Evolutionary conservation across 2,113 vertebrate species (phyloP).

Genomic region (Muntiacus reevesi): DNA sequence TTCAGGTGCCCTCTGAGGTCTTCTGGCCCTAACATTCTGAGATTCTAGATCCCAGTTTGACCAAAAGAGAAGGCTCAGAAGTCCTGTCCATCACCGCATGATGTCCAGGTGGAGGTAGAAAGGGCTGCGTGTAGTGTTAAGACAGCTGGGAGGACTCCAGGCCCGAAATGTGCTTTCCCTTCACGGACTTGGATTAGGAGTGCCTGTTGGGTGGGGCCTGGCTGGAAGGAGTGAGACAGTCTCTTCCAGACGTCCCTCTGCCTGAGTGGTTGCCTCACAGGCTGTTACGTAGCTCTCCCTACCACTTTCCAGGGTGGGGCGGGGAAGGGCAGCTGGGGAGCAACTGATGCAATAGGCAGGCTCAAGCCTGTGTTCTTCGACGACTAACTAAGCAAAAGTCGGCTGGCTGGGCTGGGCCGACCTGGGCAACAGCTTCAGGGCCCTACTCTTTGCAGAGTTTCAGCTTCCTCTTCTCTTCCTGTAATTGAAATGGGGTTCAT

Average conservation of each 20-base stretch:
- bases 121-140: not conserved
- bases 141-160: not conserved
- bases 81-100: not conserved
- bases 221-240: not conserved
- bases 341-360: constrained; percentile 72
- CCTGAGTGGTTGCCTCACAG: constrained; percentile 28
- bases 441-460: not conserved
- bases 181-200: not conserved
- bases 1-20: not conserved
- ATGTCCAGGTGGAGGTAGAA: not conserved
- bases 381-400: constrained; percentile 62
- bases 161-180: not conserved
- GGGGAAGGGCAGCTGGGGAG: constrained; percentile 60
- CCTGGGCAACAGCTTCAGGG: not conserved
- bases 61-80: not conserved
- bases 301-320: constrained; percentile 54
- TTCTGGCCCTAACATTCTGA: not conserved
- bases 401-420: not conserved
- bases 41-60: not conserved
- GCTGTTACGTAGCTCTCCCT: constrained; percentile 49
- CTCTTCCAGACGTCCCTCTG: not conserved
- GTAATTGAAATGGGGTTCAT: not conserved
- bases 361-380: constrained; percentile 59
- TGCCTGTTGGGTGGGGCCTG: constrained; percentile 27
- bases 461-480: not conserved